Conservation (phyloP, 2,113 vertebrate species). For the Rhynchomys soricoides region DNA sequence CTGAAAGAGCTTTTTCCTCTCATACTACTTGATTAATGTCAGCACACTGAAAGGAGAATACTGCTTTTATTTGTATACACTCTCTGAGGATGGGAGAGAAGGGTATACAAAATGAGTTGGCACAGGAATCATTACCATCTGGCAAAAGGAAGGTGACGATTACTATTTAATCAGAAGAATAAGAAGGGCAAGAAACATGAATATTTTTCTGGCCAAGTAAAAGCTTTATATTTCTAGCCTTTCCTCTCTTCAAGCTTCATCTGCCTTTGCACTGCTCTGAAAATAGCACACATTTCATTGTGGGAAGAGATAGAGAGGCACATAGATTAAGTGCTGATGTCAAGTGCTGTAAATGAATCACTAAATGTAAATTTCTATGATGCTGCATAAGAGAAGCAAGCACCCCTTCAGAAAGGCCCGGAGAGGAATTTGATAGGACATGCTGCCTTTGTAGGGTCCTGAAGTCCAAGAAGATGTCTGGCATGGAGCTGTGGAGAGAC, state of each 20-base stretch:
- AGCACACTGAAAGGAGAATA: background rate
- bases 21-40: background rate
- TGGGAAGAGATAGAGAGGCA: background rate
- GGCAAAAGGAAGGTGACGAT: background rate
- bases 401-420: background rate
- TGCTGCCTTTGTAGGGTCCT: background rate
- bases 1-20: background rate
- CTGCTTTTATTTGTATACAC: background rate
- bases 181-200: background rate
- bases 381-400: background rate
- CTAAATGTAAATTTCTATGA: background rate
- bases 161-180: background rate
- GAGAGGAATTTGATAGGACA: slow-evolving; percentile 10
- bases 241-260: background rate
- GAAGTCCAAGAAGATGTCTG: background rate
- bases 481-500: rapidly evolving
- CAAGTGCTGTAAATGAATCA: background rate
- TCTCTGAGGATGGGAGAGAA: background rate
- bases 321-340: background rate
- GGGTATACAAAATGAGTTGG: background rate
- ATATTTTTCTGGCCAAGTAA: background rate
- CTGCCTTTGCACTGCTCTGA: background rate
- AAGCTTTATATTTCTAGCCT: background rate
- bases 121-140: background rate
- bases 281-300: background rate